Base-by-base conservation (phyloP, 35 echinoderm and acorn worm species). In the Hemicentrotus pulcherrimus region DNA sequence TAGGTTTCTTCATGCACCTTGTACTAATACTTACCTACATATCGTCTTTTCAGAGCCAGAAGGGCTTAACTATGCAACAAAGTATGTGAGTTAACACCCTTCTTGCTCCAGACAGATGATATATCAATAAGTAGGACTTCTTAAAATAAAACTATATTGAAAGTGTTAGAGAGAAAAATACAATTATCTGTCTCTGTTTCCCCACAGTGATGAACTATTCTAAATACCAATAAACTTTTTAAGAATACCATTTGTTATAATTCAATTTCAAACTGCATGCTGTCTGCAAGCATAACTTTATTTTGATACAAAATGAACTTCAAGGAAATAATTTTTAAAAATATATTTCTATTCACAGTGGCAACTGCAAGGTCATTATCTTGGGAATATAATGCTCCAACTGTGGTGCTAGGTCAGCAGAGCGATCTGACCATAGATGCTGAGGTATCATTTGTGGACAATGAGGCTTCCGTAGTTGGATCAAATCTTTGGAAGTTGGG, bases 401-500 rank as follows among this genome's bases (percentile, higher is more conserved):
- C 88, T 24, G 50, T 96, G 22, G 94, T 98, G 46, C 95, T 96
- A 13, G 97, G 97, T 35, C 94, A 98, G 86, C 92, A 96, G 32
- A 98, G 91, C 96, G 92, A 96, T 0, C 60, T 98, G 45, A 94
- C 50, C 15, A 92, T 98, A 4, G 86, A 98, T 58, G 61, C 96
- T 45, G 92, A 96, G 19, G 97, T 98, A 0, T 94, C 96, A 28
- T 95, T 96, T 48, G 47, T 95, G 58, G 92, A 95, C 33, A 94
- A 94, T 58, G 94, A 94, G 11, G 55, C 92, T 7, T 94, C 94
- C 4, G 86, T 98, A 2, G 59, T 86, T 61, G 97, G 97, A 22
- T 61, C 94, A 45, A 95, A 91, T 46, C 95, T 98, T 4, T 98
- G 97, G 97, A 92, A 95, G 46, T 86, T 97, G 31, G 94, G 94